Conservation (phyloP, 2,888 invertebrate genomes). For the Lysandra coridon region DNA sequence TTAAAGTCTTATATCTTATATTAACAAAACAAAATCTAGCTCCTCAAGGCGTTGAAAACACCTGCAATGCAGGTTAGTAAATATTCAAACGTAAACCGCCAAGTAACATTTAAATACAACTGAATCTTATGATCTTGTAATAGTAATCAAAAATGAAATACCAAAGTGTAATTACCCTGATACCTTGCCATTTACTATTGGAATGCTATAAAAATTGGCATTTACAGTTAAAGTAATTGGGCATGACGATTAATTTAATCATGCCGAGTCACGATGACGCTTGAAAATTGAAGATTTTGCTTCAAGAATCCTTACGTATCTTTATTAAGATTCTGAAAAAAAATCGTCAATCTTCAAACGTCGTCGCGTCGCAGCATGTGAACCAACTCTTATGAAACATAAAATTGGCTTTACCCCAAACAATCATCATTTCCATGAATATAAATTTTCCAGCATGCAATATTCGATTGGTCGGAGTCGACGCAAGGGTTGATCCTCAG, state of each 20-base stretch:
- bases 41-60: background rate
- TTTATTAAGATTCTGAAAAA: too few species aligned
- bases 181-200: background rate
- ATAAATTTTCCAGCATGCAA: slow-evolving; percentile 61
- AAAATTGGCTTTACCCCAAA: background rate
- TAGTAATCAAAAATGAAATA: background rate
- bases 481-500: slow-evolving; percentile 88
- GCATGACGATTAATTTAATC: background rate
- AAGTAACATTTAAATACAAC: too few species aligned
- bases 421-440: slow-evolving; percentile 13
- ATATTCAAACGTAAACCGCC: too few species aligned
- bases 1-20: background rate
- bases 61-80: background rate
- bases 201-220: background rate
- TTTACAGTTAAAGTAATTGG: background rate
- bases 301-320: too few species aligned
- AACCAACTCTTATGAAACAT: background rate
- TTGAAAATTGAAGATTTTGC: background rate
- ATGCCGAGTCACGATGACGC: background rate
- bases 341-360: too few species aligned
- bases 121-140: background rate
- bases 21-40: background rate
- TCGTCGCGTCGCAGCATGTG: background rate
- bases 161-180: background rate
- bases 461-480: slow-evolving; percentile 86